A percentile compares a stretch with the other conserved stretches of the same genome.
These are phyloP conservation scores for Drosophila guanche DNA, from an alignment of 1,140 invertebrate species.

Conservation along the genomic window DNA sequence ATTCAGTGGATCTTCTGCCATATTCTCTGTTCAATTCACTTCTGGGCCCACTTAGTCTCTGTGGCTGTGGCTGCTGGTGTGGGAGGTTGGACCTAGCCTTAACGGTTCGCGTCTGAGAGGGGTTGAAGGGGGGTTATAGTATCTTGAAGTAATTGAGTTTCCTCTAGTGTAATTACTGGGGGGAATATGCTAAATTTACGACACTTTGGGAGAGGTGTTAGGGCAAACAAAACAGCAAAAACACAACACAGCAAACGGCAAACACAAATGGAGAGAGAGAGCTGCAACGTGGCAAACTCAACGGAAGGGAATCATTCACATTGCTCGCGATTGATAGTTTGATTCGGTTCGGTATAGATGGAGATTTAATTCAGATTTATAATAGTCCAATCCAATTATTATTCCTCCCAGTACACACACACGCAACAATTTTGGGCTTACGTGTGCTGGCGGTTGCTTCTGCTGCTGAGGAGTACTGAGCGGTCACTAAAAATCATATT, in stretches of 20 bases:
- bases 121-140: conserved; percentile 30
- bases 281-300: too few species aligned
- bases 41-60: neutral
- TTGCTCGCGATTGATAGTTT: too few species aligned
- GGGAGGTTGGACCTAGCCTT: conserved; percentile 14
- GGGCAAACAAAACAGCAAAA: too few species aligned
- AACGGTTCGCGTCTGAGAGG: conserved; percentile 43
- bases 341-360: too few species aligned
- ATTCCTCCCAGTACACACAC: conserved; percentile 7
- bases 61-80: conserved; percentile 1
- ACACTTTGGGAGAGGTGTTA: too few species aligned
- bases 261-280: too few species aligned
- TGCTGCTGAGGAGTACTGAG: conserved; percentile 51
- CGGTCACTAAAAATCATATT: conserved; percentile 40
- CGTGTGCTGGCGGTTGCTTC: conserved; percentile 40
- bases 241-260: too few species aligned
- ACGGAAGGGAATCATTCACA: too few species aligned
- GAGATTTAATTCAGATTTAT: neutral
- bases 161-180: conserved; percentile 34
- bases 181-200: conserved; percentile 5
- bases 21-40: conserved; percentile 57
- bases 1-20: conserved; percentile 76
- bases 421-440: conserved; percentile 29
- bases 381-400: neutral
- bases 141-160: conserved; percentile 12